Evolutionary conservation across 2,113 vertebrate species (phyloP).

Genomic region (Rhombomys opimus): DNA sequence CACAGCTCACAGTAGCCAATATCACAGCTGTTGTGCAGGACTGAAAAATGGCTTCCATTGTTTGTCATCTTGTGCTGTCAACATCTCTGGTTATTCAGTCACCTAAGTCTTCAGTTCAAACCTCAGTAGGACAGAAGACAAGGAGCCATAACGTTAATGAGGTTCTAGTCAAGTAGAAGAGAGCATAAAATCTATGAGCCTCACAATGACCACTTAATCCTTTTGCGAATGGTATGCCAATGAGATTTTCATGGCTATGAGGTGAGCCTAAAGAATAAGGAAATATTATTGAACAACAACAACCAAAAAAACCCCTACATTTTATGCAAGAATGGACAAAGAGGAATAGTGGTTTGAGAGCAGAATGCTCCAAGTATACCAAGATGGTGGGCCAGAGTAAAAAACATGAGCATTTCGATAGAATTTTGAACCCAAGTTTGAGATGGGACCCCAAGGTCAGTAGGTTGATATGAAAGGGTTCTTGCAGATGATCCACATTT

Average conservation of each 20-base stretch:
- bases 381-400: neutral
- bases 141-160: slow-evolving; percentile 7
- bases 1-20: neutral
- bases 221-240: neutral
- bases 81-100: neutral
- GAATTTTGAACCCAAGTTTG: neutral
- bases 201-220: neutral
- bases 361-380: neutral
- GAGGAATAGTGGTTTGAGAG: neutral
- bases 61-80: neutral
- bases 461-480: neutral
- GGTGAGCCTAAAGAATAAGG: neutral
- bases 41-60: neutral
- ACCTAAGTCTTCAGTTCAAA: neutral
- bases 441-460: neutral
- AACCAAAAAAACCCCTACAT: too few relatives aligned
- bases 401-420: neutral
- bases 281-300: neutral
- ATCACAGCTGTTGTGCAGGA: neutral
- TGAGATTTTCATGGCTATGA: neutral
- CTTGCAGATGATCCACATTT: neutral
- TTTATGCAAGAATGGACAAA: neutral
- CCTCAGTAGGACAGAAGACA: neutral
- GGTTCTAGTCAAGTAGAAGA: neutral
- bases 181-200: neutral